phyloP scores from a whole-genome alignment of 2,113 vertebrate species.

The Lophius piscatorius region DNA sequence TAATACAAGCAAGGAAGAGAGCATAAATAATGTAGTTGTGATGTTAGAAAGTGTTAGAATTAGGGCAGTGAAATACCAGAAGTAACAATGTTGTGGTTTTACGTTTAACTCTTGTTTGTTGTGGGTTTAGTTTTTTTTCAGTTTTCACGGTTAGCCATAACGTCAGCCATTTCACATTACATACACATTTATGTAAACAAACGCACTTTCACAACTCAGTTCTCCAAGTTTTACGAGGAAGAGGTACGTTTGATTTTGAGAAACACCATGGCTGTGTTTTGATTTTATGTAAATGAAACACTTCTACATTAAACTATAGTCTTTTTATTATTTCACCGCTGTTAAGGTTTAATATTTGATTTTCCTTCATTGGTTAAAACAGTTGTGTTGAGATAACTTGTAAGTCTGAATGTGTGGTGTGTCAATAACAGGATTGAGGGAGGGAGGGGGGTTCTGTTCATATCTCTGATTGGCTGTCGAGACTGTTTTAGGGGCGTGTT shows the following conservation, averaged over 20 bases:
- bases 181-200: slow-evolving; percentile 73
- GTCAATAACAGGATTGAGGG: neutral
- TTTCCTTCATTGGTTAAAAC: neutral
- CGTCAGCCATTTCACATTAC: slow-evolving; percentile 36
- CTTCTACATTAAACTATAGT: neutral
- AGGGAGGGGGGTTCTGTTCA: neutral
- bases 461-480: slow-evolving; percentile 57
- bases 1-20: neutral
- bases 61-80: neutral
- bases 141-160: neutral
- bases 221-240: neutral
- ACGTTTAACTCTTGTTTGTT: neutral
- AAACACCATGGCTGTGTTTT: too few relatives aligned
- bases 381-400: too few relatives aligned
- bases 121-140: neutral
- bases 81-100: neutral
- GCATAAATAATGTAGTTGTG: neutral
- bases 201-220: slow-evolving; percentile 39
- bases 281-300: neutral
- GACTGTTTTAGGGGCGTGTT: slow-evolving; percentile 64
- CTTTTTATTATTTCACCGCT: neutral
- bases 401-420: slow-evolving; percentile 3
- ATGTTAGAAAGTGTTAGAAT: neutral
- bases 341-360: neutral
- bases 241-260: slow-evolving; percentile 9